Evolutionary conservation across 2,888 invertebrate genomes (phyloP), one percentile per base, ranked within the genome.

Genomic region (Nomada fucata): DNA sequence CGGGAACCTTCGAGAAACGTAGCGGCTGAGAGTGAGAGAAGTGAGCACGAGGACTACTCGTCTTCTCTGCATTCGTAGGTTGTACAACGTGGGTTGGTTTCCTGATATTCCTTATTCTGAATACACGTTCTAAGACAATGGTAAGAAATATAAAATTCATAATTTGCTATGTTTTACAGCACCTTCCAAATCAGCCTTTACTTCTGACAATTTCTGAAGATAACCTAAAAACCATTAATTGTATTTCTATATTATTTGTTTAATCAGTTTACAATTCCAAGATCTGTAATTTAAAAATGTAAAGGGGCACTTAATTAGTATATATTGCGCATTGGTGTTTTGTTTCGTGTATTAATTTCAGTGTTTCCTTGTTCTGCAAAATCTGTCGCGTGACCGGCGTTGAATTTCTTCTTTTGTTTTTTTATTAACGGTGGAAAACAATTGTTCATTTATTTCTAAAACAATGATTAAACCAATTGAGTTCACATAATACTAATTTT

Each of bases 61-160:
- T 59, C 67, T 79, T 60, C 47, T 4, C 67, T 42, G 63, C 29
- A 72, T 47, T 73, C 15, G 47, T 73, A 89, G 89, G 88, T 92
- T 91, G 90, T 86, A 89, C 91, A 91, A 91, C 92, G 92, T 90
- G 90, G 90, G 90, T 81, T 76, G 10, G 18, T 50, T 69, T 23
- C 7, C 20, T 61, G 5, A 23, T 65, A 55, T 15, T 75, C 23
- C 4, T 36, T 64, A 63, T 26, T 79, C 50, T 20, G 26, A 57
- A 61, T 71, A 57, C 29, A 63, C 67, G 10, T 68, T 2, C n/a
- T 9, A n/a, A 68, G 42, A 83, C 10, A 63, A 88, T 88, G 88
- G 88, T 88, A 79, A 88, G 88, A 1, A n/a, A 55, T 13, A n/a
- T 3, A 15, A 52, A 60, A 61, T 13, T 67, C 26, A 1, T 10